Conservation (phyloP, 2,888 invertebrate genomes). For the Drosophila putrida region DNA sequence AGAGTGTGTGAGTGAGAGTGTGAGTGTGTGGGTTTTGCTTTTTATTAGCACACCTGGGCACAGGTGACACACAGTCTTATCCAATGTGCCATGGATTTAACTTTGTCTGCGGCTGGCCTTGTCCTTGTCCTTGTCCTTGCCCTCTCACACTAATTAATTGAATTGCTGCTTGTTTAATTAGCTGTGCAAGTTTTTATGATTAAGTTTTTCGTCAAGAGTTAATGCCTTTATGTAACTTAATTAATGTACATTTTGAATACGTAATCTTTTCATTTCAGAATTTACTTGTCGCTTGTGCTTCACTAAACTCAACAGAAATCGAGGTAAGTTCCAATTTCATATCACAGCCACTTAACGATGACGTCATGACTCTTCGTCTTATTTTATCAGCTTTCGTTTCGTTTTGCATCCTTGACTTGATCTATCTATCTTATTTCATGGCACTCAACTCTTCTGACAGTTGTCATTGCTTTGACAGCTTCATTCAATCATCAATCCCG, state of each 20-base stretch:
- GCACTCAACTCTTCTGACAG: constrained; percentile 25
- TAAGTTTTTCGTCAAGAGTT: constrained; percentile 52
- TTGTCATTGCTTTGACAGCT: constrained; percentile 49
- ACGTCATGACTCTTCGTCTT: constrained; percentile 1
- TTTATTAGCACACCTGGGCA: constrained; percentile 74
- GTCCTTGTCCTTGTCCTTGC: constrained; percentile 4
- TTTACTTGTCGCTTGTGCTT: constrained; percentile 10
- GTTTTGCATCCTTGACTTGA: background rate
- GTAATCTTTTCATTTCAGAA: constrained; percentile 53
- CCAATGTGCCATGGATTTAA: constrained; percentile 30
- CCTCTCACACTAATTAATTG: constrained; percentile 63
- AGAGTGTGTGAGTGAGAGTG: constrained; percentile 32
- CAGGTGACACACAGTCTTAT: constrained; percentile 43
- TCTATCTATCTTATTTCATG: constrained; percentile 17
- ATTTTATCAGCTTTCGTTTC: constrained; percentile 9
- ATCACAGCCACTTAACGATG: constrained; percentile 10
- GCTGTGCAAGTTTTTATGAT: constrained; percentile 59
- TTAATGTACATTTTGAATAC: constrained; percentile 44
- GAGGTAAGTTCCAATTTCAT: constrained; percentile 34
- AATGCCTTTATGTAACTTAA: constrained; percentile 51
- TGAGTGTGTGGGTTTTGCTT: constrained; percentile 18
- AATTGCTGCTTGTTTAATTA: constrained; percentile 77
- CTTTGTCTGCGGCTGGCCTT: constrained; percentile 40
- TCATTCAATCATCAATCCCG: constrained; percentile 33
- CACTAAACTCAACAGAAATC: constrained; percentile 8